Evolutionary conservation across 2,797 vertebrate species (phyloP).

Genomic region (Chrosomus eos): DNA sequence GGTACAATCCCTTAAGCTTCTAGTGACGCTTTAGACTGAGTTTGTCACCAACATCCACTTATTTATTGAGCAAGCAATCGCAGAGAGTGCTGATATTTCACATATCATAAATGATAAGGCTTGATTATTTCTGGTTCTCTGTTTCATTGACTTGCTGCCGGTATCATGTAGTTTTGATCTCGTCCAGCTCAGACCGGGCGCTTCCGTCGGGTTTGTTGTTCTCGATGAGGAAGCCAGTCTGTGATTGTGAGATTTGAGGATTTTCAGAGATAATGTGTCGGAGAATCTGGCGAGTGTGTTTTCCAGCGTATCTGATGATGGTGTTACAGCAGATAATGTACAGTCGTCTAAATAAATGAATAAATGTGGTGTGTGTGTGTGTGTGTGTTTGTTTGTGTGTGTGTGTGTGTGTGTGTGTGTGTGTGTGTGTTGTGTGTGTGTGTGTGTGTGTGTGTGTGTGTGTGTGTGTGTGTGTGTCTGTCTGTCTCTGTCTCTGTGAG

Average conservation of each 20-base stretch:
- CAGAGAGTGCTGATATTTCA: slow-evolving; percentile 1
- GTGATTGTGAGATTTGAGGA: slow-evolving; percentile 15
- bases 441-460: neutral
- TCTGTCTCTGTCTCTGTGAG: neutral
- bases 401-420: no score
- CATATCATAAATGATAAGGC: neutral
- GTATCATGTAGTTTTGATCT: slow-evolving; percentile 17
- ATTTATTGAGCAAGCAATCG: neutral
- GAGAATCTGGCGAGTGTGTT: neutral
- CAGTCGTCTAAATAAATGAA: neutral
- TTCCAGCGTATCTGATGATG: slow-evolving; percentile 13
- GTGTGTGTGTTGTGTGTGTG: neutral
- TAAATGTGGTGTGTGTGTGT: no score
- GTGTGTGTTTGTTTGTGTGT: neutral
- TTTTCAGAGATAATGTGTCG: slow-evolving; percentile 13
- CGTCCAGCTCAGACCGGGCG: neutral
- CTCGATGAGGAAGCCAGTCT: slow-evolving; percentile 30
- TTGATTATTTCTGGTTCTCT: neutral
- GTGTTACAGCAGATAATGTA: neutral
- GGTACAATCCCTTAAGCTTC: slow-evolving; percentile 71
- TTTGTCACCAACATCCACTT: neutral
- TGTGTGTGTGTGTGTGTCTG: neutral
- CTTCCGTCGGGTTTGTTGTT: slow-evolving; percentile 4
- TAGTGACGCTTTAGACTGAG: neutral
- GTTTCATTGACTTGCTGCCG: neutral